Evolutionary conservation across 2,888 invertebrate genomes (phyloP), one percentile per base, ranked within the genome.

Genomic region (Ophion slaviceki): DNA sequence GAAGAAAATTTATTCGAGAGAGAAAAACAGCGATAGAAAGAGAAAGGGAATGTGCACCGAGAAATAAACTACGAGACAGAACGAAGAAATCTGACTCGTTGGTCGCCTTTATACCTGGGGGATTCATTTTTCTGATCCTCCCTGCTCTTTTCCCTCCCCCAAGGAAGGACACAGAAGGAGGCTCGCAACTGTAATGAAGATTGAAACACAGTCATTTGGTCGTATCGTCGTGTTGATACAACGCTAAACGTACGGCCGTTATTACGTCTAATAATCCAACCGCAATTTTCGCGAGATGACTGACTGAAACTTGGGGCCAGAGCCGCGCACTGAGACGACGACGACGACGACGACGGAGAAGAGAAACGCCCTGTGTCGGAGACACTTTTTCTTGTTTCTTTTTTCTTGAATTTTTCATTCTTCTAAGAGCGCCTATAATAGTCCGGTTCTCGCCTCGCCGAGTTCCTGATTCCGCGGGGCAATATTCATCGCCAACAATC

Each of bases 251-350:
- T 89, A 90, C 91, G 90, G 89, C 92, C 90, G 86, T 92, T 90
- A 93, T 93, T 93, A 92, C 88, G 90, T 90, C 90, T 93, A 92
- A 93, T 93, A 93, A 92, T 91, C 91, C 92, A 94, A 93, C 93
- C 93, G 93, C 93, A 93, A 90, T 82, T 85, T 85, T 87, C 82
- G 79, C 72, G 71, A 83, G 77, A 82, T 75, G 75, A 70, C 77
- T 61, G 77, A 70, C 53, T 53, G 79, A 80, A 72, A 68, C 82
- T 76, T 75, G 80, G 75, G 59, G 28, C 64, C 66, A 28, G 28
- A 67, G 72, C 59, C 72, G 53, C 71, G 85, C 28, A 70, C 70
- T 74, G 62, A 45, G 20, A 53, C 57, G 70, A 67, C 64, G 74
- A 84, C 66, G 64, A 40, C 40, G 68, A 24, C 24, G 24, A 24